Evolutionary conservation across 2,888 invertebrate genomes (phyloP), one percentile per base, ranked within the genome.

Genomic region (Molanna angustata): DNA sequence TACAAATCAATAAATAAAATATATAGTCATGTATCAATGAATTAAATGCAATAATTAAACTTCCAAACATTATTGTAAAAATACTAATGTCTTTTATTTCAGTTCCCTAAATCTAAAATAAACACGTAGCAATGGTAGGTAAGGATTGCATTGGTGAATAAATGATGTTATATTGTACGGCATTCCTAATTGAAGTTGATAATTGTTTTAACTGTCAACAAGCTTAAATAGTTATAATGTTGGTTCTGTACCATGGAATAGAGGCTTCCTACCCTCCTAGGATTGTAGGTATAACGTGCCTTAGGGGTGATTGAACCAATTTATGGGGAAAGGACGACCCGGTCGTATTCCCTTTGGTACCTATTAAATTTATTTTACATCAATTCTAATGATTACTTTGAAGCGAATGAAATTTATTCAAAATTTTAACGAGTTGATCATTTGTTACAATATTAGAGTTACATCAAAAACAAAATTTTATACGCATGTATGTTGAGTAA

Each of bases 121-220:
- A 41, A 49, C 48, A 49, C 4, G 7, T 9, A 37, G 22, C 17
- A n/a, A 7, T n/a, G 33, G 20, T 19, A 21, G n/a, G n/a, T n/a
- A n/a, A n/a, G n/a, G n/a, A 7, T 33, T 4, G 4, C 32, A 32
- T 44, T 17, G 2, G 32, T 49, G 45, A 49, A 56, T 56, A 56
- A 49, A 49, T 52, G 52, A 48, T 49, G 32, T 33, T 32, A 37
- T 39, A 32, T 33, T 44, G 49, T 32, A 19, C 33, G 52, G 48
- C 45, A 49, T 39, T 49, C 33, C 52, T 54, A 57, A 57, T 54
- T 52, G 52, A 52, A 51, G 47, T 49, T 53, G 42, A 33, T 54
- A 57, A 57, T 51, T 57, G 51, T 54, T 52, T 54, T 54, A 54
- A 44, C 54, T 48, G 45, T 44, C 51, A 49, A 52, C 55, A 51